phyloP scores from a whole-genome alignment of 2,113 vertebrate genomes.

The Eonycteris spelaea region DNA sequence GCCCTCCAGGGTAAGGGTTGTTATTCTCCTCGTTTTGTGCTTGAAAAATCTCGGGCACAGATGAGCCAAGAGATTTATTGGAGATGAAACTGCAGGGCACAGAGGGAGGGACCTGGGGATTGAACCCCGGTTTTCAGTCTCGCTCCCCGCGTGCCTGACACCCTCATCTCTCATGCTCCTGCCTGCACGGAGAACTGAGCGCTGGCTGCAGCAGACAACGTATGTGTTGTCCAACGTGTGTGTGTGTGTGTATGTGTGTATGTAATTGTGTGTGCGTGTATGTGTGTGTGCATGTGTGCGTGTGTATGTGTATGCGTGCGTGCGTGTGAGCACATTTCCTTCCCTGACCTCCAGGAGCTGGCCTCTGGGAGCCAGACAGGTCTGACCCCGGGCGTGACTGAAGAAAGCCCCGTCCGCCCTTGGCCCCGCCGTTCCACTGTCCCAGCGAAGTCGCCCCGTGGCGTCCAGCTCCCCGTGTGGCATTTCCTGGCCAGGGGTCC shows the following conservation, averaged over 20 bases:
- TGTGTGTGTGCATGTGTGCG: neutral
- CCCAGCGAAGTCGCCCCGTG: fast-evolving
- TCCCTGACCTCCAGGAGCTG: neutral
- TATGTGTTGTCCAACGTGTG: neutral
- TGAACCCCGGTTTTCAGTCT: neutral
- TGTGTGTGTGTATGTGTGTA: neutral
- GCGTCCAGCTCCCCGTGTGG: fast-evolving
- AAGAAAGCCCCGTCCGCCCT: neutral
- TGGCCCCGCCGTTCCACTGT: neutral
- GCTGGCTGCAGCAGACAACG: neutral
- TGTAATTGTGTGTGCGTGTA: fast-evolving
- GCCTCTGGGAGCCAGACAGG: neutral
- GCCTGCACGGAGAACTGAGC: neutral
- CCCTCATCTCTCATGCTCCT: neutral
- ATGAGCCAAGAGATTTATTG: neutral
- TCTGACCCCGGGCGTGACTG: neutral
- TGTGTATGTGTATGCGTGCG: neutral
- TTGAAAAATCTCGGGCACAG: too few relatives aligned
- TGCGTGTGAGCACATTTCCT: neutral
- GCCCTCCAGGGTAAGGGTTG: neutral
- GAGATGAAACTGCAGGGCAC: fast-evolving
- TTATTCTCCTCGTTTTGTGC: neutral
- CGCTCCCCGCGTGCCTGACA: fast-evolving
- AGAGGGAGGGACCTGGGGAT: neutral
- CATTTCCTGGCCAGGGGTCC: neutral